Base-by-base conservation (phyloP, 1,140 invertebrate species). In the Harpegnathos saltator region DNA sequence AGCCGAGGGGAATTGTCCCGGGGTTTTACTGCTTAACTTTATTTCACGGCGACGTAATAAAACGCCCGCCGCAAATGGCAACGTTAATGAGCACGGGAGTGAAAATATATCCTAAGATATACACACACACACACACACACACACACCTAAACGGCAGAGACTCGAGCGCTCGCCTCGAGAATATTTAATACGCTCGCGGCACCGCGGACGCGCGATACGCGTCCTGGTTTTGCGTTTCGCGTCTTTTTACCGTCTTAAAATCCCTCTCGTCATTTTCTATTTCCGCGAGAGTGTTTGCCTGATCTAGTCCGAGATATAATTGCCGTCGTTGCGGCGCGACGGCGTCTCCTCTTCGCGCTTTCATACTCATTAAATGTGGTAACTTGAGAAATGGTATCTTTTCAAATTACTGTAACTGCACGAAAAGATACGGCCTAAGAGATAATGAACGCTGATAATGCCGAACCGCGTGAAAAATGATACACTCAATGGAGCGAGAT, bases 61-160 rank as follows among this genome's bases (percentile, higher is more conserved):
- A 78, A 78, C 52, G 75, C 17, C 44, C 52, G 75, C 63, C 63
- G 33, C 63, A 78, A 78, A 69, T 69, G 69, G 63, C 75, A 78
- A 69, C 65, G 58, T 78, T 69, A 78, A 78, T 78, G 75, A 78
- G 59, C 75, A 44, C 74, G 19, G 38, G 24, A 68, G 44, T 54
- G 74, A 68, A 68, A 78, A 78, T 68, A 78, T 68, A 68, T 78
- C n/a, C 50, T 56, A 78, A 78, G 62, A 78, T 66, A 66, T n/a
- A n/a, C n/a, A n/a, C n/a, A n/a, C n/a, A n/a, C n/a, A n/a, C n/a
- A n/a, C n/a, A n/a, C n/a, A n/a, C n/a, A n/a, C n/a, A n/a, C n/a
- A n/a, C n/a, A n/a, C n/a, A 22, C 15, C 62, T 56, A 78, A 52
- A 24, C 24, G 33, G 38, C 0, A 63, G 44, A 75, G 19, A 78